Base-by-base conservation (phyloP, 23 tunicate genomes). In the Styela plicata region DNA sequence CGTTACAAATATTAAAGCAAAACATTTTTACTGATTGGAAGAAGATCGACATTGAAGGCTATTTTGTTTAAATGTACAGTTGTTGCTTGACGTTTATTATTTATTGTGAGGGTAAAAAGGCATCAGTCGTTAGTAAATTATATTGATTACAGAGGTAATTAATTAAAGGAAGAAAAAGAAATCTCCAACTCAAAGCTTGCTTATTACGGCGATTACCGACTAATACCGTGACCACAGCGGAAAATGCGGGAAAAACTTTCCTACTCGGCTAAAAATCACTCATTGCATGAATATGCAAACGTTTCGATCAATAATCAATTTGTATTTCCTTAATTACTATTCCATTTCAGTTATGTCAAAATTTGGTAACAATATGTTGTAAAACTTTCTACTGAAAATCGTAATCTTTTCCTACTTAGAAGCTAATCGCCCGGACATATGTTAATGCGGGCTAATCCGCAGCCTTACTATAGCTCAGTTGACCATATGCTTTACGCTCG, bases 401-500 rank as follows among this genome's bases (percentile, higher is more conserved):
- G 37, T 71, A 71, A 71, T 71, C 77, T 71, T 71, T 71, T 71
- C 77, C 77, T 71, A 71, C 77, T 71, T 71, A 71, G 77, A 16
- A 34, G 77, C 32, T 71, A 71, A 71, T 71, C 32, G 35, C 77
- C 20, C 36, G 24, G 32, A 34, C 77, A 71, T 71, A 71, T 71
- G 77, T 20, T 71, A 71, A 71, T 71, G 23, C 77, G 32, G 34
- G 36, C 24, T 71, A 71, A 71, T 71, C 77, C 77, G 77, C 36
- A 34, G 32, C 34, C 77, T 34, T 2, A 28, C 77, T 71, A 16
- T 68, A 28, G 77, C 77, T 44, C 57, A 44, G 57, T 44, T 34
- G 35, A 71, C 77, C 77, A 71, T 71, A 71, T 71, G 77, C 24
- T 71, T 44, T 44, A 44, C 57, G 57, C 57, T 44, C 57, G 57